phyloP scores from a whole-genome alignment of 2,888 invertebrate species.

The Corbicula japonica region DNA sequence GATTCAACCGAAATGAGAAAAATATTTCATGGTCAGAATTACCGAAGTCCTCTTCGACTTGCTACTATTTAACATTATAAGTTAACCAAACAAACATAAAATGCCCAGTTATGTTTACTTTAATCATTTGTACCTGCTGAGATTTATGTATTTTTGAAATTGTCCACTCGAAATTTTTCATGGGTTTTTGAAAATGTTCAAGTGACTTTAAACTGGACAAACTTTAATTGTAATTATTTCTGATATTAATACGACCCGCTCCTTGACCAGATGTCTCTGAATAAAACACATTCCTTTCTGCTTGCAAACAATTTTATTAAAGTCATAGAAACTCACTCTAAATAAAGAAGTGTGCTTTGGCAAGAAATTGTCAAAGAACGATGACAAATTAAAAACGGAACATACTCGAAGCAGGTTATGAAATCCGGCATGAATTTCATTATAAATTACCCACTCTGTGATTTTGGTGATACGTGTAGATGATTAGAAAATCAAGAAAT shows the following conservation, averaged over 20 bases:
- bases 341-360: too few relatives aligned
- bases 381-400: too few relatives aligned
- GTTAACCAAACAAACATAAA: conserved; percentile 34
- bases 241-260: conserved; percentile 8
- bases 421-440: too few relatives aligned
- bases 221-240: conserved; percentile 10
- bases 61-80: conserved; percentile 15
- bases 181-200: conserved; percentile 27
- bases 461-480: too few relatives aligned
- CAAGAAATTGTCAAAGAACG: too few relatives aligned
- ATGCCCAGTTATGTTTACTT: conserved; percentile 39
- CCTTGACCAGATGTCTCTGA: conserved; percentile 25
- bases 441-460: too few relatives aligned
- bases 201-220: conserved; percentile 23
- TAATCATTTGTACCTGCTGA: conserved; percentile 34
- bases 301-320: too few relatives aligned
- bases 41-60: neutral
- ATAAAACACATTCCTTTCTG: conserved; percentile 15
- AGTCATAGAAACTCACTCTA: too few relatives aligned
- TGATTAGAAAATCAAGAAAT: too few relatives aligned
- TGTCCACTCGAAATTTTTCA: conserved; percentile 33
- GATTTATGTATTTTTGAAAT: conserved; percentile 35
- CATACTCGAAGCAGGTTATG: too few relatives aligned
- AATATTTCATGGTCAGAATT: neutral
- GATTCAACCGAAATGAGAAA: neutral